A percentile compares a stretch with the other conserved stretches of the same genome.
Conservation (phyloP, 2,888 invertebrate genomes). For the Synergus itoensis region DNA sequence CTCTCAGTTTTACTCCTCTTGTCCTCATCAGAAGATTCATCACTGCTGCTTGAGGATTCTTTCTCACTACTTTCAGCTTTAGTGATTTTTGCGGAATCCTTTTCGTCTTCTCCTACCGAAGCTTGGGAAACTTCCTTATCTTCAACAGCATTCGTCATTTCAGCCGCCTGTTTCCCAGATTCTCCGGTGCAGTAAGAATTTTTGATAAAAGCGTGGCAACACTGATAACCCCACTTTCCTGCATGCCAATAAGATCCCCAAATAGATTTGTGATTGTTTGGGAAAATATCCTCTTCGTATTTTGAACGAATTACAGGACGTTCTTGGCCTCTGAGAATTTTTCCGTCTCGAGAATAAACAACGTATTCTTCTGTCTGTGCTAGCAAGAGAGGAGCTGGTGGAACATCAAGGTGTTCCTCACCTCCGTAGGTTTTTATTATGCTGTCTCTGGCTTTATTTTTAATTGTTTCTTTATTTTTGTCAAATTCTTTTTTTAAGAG, state of each 20-base stretch:
- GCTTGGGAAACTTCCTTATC: conserved; percentile 21
- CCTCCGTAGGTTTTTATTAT: conserved; percentile 97
- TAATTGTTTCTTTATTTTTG: conserved; percentile 93
- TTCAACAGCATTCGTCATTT: conserved; percentile 49
- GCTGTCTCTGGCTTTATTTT: conserved; percentile 89
- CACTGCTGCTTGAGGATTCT: conserved; percentile 56
- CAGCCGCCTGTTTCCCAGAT: conserved; percentile 79
- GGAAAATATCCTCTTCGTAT: conserved; percentile 95
- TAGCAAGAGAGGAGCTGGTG: conserved; percentile 91
- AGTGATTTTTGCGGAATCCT: conserved; percentile 3
- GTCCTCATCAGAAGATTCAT: conserved; percentile 52
- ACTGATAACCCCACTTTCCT: conserved; percentile 97
- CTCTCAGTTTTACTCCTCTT: conserved; percentile 49
- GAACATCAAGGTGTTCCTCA: conserved; percentile 92
- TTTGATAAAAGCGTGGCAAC: conserved; percentile 95
- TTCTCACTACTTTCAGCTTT: conserved; percentile 58
- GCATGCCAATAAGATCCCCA: conserved; percentile 98
- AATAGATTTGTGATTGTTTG: conserved; percentile 95
- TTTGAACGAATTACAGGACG: conserved; percentile 90
- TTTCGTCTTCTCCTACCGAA: neutral
- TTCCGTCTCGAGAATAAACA: conserved; percentile 96
- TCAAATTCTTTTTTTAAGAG: conserved; percentile 93
- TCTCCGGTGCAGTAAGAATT: conserved; percentile 94
- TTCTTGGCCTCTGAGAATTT: conserved; percentile 90
- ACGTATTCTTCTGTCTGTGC: conserved; percentile 98